phyloP scores from a whole-genome alignment of 2,888 invertebrate species.

The Agrochola lota region DNA sequence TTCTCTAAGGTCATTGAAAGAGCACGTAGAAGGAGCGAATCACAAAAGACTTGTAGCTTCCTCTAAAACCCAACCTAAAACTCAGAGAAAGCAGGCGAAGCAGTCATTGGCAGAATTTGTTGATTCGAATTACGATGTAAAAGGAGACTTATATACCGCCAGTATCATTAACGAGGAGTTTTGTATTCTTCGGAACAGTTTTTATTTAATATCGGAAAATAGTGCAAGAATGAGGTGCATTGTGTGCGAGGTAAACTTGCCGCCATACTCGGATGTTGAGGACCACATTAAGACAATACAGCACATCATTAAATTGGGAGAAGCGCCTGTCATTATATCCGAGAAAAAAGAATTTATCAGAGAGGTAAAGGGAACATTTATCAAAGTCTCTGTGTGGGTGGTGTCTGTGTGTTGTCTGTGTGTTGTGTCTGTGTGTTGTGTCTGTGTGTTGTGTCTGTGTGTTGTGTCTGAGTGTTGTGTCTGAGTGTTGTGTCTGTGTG shows the following conservation, averaged over 20 bases:
- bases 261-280: accelerated
- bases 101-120: conserved; percentile 30
- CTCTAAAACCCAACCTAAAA: not conserved
- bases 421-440: too few species aligned
- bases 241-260: conserved; percentile 37
- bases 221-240: conserved; percentile 57
- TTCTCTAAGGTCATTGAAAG: conserved; percentile 36
- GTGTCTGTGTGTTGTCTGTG: too few species aligned
- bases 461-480: too few species aligned
- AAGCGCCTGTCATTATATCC: conserved; percentile 41
- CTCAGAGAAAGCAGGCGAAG: not conserved
- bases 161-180: conserved; percentile 69
- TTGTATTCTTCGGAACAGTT: conserved; percentile 64
- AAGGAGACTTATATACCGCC: not conserved
- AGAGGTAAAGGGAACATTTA: conserved; percentile 46
- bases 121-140: not conserved
- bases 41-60: conserved; percentile 64
- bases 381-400: too few species aligned
- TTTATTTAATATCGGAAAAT: conserved; percentile 55
- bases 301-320: not conserved
- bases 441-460: too few species aligned
- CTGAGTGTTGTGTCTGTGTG: too few species aligned
- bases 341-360: conserved; percentile 53
- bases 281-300: not conserved
- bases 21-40: conserved; percentile 60